Percentiles rank a stretch among this genome's conserved stretches.
Evolutionary conservation across 2,888 invertebrate species (phyloP).

Genomic region (Spilarctia lutea): DNA sequence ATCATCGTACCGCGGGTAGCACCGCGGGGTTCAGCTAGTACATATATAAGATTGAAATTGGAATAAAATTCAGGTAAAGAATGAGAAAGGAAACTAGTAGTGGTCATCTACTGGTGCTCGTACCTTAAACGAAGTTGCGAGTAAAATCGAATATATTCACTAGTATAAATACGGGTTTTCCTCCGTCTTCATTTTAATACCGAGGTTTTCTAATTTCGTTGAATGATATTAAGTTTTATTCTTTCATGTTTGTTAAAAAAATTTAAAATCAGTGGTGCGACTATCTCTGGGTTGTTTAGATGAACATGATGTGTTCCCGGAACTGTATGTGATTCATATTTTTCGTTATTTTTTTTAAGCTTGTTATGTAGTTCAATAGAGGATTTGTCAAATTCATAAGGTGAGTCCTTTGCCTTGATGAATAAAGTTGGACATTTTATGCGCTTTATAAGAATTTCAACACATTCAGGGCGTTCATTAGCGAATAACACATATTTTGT

Average conservation of each 20-base stretch:
- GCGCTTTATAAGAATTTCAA: slow-evolving; percentile 83
- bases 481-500: slow-evolving; percentile 84
- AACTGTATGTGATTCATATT: slow-evolving; percentile 87
- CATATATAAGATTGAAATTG: too few relatives aligned
- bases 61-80: too few relatives aligned
- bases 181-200: background rate
- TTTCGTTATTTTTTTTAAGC: slow-evolving; percentile 81
- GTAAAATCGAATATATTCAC: background rate
- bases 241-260: slow-evolving; percentile 79
- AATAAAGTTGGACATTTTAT: slow-evolving; percentile 89
- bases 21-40: too few relatives aligned
- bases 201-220: background rate
- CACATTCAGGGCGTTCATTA: slow-evolving; percentile 83
- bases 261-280: slow-evolving; percentile 85
- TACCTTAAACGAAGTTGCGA: background rate
- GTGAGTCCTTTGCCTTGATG: slow-evolving; percentile 86
- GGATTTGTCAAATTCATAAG: slow-evolving; percentile 85
- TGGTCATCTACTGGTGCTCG: too few relatives aligned
- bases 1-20: too few relatives aligned
- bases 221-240: background rate
- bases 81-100: too few relatives aligned
- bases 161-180: background rate
- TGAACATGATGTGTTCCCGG: slow-evolving; percentile 93
- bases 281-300: slow-evolving; percentile 88
- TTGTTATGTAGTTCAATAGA: slow-evolving; percentile 85